A percentile compares a stretch with the other conserved stretches of the same genome.
Conservation (phyloP, 2,888 invertebrate species). For the Eupelmus urozonus region DNA sequence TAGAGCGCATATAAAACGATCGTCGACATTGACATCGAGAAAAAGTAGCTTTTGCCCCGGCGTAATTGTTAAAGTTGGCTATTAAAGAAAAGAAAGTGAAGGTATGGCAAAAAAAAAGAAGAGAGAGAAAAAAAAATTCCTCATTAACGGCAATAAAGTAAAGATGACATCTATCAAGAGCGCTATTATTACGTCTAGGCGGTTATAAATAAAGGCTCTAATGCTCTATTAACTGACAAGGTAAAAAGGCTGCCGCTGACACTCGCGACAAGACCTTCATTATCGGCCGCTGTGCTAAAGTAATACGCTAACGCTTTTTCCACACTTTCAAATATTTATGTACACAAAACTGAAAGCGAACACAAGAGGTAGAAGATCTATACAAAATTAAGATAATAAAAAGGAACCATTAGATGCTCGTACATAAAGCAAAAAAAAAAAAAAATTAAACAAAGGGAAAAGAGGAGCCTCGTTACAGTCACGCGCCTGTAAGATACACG, state of each 20-base stretch:
- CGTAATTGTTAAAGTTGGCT: not conserved
- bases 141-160: not conserved
- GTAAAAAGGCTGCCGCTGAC: constrained; percentile 34
- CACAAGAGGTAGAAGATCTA: not conserved
- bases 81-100: no score
- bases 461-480: not conserved
- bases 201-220: constrained; percentile 50
- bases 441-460: not conserved
- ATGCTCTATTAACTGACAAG: constrained; percentile 35
- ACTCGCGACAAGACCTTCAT: constrained; percentile 43
- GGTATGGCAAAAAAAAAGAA: no score
- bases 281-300: constrained; percentile 43
- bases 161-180: constrained; percentile 4
- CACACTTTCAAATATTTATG: not conserved
- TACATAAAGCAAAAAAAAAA: not conserved
- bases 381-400: not conserved
- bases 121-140: no score
- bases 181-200: constrained; percentile 32
- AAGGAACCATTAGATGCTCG: not conserved
- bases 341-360: constrained; percentile 40
- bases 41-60: no score
- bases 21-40: no score
- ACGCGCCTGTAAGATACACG: not conserved
- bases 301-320: constrained; percentile 28
- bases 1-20: no score